Conservation (phyloP, 2,113 vertebrate species). For the Astatoreochromis straeleni region DNA sequence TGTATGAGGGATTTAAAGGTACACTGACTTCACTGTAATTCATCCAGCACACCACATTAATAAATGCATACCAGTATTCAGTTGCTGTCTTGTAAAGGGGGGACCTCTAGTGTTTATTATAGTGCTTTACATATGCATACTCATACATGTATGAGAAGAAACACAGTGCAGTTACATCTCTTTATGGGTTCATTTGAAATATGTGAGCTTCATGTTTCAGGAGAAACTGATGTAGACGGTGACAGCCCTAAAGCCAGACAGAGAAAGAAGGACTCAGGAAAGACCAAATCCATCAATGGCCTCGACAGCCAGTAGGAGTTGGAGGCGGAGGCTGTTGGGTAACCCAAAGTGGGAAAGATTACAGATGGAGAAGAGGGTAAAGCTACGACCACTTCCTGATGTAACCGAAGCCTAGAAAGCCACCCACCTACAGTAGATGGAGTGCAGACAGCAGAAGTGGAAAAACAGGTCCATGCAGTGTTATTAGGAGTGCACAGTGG, state of each 20-base stretch:
- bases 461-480: slow-evolving; percentile 33
- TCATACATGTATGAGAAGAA: neutral
- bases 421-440: neutral
- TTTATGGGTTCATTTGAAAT: neutral
- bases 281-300: slow-evolving; percentile 52
- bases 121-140: neutral
- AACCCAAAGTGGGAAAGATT: slow-evolving; percentile 4
- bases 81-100: neutral
- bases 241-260: slow-evolving; percentile 20
- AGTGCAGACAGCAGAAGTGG: neutral
- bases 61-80: neutral
- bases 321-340: neutral
- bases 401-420: slow-evolving; percentile 2
- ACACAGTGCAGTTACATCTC: neutral
- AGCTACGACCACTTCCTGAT: slow-evolving; percentile 1
- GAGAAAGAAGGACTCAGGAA: slow-evolving; percentile 33
- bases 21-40: neutral
- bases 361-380: neutral
- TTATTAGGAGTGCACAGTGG: slow-evolving; percentile 11
- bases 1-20: slow-evolving; percentile 56
- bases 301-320: slow-evolving; percentile 53
- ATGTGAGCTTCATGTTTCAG: slow-evolving; percentile 17
- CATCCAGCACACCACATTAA: neutral
- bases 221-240: slow-evolving; percentile 17
- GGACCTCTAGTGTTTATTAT: slow-evolving; percentile 8